A percentile compares a stretch with the other conserved stretches of the same genome.
Conservation (phyloP, 1,140 invertebrate genomes). For the Drosophila truncata region DNA sequence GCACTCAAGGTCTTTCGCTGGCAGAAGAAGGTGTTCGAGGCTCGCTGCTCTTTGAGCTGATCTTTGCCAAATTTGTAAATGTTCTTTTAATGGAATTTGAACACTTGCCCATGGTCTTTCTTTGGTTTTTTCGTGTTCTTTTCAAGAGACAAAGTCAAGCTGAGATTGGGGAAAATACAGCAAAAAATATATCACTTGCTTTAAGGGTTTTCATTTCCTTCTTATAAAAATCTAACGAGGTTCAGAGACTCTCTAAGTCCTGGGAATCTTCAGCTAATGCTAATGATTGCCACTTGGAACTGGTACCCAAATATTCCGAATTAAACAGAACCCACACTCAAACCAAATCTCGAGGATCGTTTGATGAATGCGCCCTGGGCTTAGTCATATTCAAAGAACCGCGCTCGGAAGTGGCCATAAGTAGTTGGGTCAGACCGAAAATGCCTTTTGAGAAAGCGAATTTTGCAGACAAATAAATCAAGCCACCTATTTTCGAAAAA, state of each 20-base stretch:
- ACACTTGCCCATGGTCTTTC: slow-evolving; percentile 62
- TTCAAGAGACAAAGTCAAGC: slow-evolving; percentile 45
- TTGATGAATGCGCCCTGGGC: slow-evolving; percentile 43
- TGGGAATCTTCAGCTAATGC: slow-evolving; percentile 15
- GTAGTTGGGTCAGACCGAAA: slow-evolving; percentile 53
- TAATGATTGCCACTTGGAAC: slow-evolving; percentile 19
- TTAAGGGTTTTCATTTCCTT: background rate
- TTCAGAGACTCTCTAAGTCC: background rate
- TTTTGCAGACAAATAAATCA: slow-evolving; percentile 85
- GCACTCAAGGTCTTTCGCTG: slow-evolving; percentile 72
- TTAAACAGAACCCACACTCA: slow-evolving; percentile 32
- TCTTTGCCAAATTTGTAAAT: slow-evolving; percentile 84
- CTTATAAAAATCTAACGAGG: background rate
- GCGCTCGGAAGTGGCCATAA: slow-evolving; percentile 41
- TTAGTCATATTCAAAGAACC: slow-evolving; percentile 53
- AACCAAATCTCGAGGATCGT: slow-evolving; percentile 9
- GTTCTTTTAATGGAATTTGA: slow-evolving; percentile 83
- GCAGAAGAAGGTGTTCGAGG: slow-evolving; percentile 64
- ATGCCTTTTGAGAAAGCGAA: slow-evolving; percentile 83
- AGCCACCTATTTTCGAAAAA: slow-evolving; percentile 78
- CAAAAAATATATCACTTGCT: background rate
- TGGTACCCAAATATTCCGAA: slow-evolving; percentile 10
- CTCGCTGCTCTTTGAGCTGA: slow-evolving; percentile 29
- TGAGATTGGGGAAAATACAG: slow-evolving; percentile 30
- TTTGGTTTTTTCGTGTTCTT: slow-evolving; percentile 43